Percentiles rank a stretch among this genome's conserved stretches.
Evolutionary conservation across 2,888 invertebrate species (phyloP).

Genomic region (Antheraea assamensis): DNA sequence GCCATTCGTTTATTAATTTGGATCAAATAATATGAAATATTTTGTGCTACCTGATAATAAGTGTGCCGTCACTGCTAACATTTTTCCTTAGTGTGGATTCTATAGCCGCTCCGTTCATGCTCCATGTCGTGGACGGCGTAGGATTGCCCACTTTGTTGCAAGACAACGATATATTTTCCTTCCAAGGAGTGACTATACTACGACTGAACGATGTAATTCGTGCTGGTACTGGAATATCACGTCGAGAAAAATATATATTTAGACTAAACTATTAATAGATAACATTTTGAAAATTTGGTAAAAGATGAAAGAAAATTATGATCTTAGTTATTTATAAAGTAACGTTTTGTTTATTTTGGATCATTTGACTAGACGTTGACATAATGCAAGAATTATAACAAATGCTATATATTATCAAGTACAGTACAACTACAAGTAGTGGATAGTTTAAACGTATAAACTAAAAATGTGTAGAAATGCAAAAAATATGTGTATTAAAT

Average conservation of each 20-base stretch:
- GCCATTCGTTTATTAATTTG: no score
- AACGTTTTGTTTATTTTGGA: no score
- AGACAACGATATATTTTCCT: constrained; percentile 90
- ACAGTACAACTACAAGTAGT: no score
- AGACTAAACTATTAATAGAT: background rate
- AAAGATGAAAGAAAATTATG: background rate
- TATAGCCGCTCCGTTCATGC: constrained; percentile 87
- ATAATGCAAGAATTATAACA: no score
- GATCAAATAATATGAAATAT: no score
- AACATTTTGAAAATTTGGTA: background rate
- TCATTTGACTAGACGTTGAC: background rate
- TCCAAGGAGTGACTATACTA: constrained; percentile 91
- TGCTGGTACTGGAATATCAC: constrained; percentile 85
- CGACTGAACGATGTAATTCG: constrained; percentile 94
- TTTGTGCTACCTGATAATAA: constrained; percentile 85
- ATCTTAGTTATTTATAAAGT: background rate
- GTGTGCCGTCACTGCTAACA: constrained; percentile 86
- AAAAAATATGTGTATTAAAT: no score
- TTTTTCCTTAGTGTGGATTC: constrained; percentile 87
- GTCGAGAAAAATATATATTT: background rate
- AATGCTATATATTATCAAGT: no score
- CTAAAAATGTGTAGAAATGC: no score
- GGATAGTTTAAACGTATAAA: no score
- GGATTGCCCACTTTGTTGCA: constrained; percentile 94
- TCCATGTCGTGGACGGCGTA: constrained; percentile 89